phyloP scores from a whole-genome alignment of 2,888 invertebrate genomes.

The Eristalis intricaria region DNA sequence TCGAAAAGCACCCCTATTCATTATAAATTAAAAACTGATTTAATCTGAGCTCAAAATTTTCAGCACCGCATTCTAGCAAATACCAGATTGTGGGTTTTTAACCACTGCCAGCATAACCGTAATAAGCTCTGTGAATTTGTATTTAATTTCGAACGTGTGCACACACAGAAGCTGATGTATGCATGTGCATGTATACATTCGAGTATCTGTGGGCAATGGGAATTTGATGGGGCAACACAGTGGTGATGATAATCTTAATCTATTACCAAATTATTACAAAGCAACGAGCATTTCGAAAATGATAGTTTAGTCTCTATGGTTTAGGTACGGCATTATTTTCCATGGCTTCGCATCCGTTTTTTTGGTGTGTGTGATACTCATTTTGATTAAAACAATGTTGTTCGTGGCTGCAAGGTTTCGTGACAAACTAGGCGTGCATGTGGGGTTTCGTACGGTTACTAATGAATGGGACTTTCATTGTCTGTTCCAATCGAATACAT shows the following conservation, averaged over 20 bases:
- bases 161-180: neutral
- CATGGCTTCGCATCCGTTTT: neutral
- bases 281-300: neutral
- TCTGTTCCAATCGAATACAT: no score
- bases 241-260: conserved; percentile 4
- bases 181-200: neutral
- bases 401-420: neutral
- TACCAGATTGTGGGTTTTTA: neutral
- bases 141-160: neutral
- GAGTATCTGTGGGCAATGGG: neutral
- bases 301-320: neutral
- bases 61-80: neutral
- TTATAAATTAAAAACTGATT: conserved; percentile 23
- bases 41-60: conserved; percentile 4
- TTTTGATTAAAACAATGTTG: neutral
- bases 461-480: neutral
- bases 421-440: neutral
- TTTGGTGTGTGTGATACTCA: neutral
- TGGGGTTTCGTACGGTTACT: neutral
- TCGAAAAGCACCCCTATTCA: neutral
- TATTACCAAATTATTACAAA: conserved; percentile 6
- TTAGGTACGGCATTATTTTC: neutral
- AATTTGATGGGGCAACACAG: neutral
- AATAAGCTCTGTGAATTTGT: neutral
- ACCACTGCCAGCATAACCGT: neutral